phyloP scores from a whole-genome alignment of 2,888 invertebrate species.

The Crioceris asparagi region DNA sequence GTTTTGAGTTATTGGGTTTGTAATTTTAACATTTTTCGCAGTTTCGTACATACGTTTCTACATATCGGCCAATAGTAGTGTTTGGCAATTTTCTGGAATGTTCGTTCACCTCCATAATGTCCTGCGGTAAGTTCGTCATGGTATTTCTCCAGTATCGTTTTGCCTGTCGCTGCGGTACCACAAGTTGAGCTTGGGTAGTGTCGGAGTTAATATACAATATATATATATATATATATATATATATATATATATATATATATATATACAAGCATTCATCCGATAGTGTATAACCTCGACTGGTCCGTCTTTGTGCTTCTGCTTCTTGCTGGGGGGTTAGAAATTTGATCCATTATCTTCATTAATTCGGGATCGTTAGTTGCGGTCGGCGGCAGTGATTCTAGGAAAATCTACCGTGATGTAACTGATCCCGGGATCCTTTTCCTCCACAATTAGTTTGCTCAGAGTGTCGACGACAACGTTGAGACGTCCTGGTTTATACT shows the following conservation, averaged over 20 bases:
- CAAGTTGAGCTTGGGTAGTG: not conserved
- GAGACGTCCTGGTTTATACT: slow-evolving; percentile 28
- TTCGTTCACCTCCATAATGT: not conserved
- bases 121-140: not conserved
- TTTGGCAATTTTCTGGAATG: not conserved
- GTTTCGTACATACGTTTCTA: not conserved
- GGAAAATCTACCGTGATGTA: no score
- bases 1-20: not conserved
- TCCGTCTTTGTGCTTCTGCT: no score
- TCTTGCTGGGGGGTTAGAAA: no score
- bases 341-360: no score
- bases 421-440: no score
- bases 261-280: no score
- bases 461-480: slow-evolving; percentile 31
- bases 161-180: not conserved
- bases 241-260: no score
- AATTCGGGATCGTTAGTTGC: no score
- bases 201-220: no score
- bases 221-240: not conserved
- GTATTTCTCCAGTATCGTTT: not conserved
- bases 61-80: not conserved
- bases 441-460: slow-evolving; percentile 18
- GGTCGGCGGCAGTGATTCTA: no score
- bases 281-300: no score
- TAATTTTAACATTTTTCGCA: not conserved